These are phyloP conservation scores for Coptodon bakossiorum DNA, from an alignment of 2,113 vertebrate species.

Conservation along the genomic window DNA sequence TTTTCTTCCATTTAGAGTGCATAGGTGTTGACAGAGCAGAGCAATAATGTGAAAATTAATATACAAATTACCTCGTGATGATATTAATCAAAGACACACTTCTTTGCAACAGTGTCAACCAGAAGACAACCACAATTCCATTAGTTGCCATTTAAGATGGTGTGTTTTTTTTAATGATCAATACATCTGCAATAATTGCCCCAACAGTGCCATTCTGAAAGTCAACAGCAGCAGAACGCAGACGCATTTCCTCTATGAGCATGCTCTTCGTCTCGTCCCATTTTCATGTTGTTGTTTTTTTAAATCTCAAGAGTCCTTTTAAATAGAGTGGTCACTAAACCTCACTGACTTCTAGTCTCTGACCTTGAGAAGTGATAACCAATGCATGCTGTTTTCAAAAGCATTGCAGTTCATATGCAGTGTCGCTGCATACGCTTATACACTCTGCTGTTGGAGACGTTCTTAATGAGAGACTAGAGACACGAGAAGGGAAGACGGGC, in stretches of 20 bases:
- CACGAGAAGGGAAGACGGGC: neutral
- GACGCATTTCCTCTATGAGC: neutral
- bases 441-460: neutral
- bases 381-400: neutral
- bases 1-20: conserved; percentile 62
- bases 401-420: conserved; percentile 18
- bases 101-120: conserved; percentile 6
- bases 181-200: neutral
- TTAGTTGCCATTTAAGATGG: neutral
- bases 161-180: neutral
- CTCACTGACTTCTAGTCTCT: neutral
- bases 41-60: conserved; percentile 60
- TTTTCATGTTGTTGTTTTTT: neutral
- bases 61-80: conserved; percentile 55
- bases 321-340: neutral
- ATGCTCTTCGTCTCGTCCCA: neutral
- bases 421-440: neutral
- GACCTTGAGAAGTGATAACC: conserved; percentile 35
- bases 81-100: conserved; percentile 50
- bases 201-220: neutral
- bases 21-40: conserved; percentile 65
- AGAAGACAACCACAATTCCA: conserved; percentile 20
- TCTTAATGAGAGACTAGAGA: conserved; percentile 43
- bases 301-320: neutral
- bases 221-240: neutral